phyloP scores from a whole-genome alignment of 2,888 invertebrate species.

The Dasypolia templi region DNA sequence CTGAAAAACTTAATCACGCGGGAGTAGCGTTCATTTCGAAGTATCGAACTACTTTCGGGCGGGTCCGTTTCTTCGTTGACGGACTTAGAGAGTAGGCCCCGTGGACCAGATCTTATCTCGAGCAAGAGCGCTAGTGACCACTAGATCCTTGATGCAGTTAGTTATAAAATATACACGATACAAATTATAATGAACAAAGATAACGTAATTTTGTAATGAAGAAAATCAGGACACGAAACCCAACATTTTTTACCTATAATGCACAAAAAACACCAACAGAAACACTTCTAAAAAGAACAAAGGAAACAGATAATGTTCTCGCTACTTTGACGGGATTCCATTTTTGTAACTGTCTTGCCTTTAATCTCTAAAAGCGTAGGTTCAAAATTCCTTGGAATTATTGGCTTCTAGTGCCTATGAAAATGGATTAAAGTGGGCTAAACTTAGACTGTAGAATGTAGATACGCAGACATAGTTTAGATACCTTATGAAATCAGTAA shows the following conservation, averaged over 20 bases:
- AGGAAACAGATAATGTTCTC: slow-evolving; percentile 11
- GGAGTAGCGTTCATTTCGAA: too few species aligned
- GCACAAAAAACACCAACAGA: too few species aligned
- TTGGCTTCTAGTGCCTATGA: slow-evolving; percentile 8
- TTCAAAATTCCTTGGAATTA: slow-evolving; percentile 44
- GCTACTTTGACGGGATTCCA: background rate
- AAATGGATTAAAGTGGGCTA: background rate
- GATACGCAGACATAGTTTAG: background rate
- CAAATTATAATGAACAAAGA: background rate
- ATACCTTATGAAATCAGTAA: slow-evolving; percentile 12
- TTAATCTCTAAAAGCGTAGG: slow-evolving; percentile 25
- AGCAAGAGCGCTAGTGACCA: background rate
- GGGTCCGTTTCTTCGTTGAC: too few species aligned
- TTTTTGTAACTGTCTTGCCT: slow-evolving; percentile 15
- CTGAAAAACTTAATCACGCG: too few species aligned
- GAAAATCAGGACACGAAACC: background rate
- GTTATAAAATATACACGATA: background rate
- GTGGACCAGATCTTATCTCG: too few species aligned
- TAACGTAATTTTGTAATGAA: background rate
- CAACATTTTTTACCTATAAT: slow-evolving; percentile 7
- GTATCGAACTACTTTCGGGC: too few species aligned
- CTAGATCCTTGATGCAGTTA: background rate
- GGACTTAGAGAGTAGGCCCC: too few species aligned
- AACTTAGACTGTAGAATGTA: background rate
- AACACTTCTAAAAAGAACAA: slow-evolving; percentile 12